A percentile compares a stretch with the other conserved stretches of the same genome.
Conservation (phyloP, 2,888 invertebrate species). For the Eilema caniola region DNA sequence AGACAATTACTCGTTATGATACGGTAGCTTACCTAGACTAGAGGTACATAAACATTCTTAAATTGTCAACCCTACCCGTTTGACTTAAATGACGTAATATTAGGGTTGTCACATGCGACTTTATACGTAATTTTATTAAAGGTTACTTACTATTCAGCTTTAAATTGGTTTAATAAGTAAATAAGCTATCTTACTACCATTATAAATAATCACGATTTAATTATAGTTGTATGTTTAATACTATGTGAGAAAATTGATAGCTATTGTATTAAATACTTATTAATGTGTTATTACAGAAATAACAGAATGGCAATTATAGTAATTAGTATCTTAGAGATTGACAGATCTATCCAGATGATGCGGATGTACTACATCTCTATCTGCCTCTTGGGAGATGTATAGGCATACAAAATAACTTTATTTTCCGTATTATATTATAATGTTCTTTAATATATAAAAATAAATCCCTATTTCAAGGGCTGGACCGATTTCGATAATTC, state of each 20-base stretch:
- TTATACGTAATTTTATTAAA: background rate
- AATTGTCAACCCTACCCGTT: constrained; percentile 37
- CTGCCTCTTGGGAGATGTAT: too few relatives aligned
- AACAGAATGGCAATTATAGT: too few relatives aligned
- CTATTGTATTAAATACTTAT: too few relatives aligned
- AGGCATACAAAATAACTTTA: background rate
- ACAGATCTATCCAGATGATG: too few relatives aligned
- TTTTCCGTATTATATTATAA: background rate
- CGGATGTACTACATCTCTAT: too few relatives aligned
- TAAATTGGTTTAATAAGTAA: background rate
- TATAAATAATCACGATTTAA: background rate
- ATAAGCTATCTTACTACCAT: background rate
- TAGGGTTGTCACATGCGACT: constrained; percentile 8
- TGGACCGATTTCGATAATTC: too few relatives aligned
- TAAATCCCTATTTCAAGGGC: too few relatives aligned
- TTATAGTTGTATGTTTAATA: too few relatives aligned
- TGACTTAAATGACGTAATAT: constrained; percentile 37
- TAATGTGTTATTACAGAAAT: too few relatives aligned
- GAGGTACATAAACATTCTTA: constrained; percentile 29
- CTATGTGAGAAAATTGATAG: too few relatives aligned
- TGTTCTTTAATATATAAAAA: too few relatives aligned
- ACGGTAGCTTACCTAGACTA: constrained; percentile 16
- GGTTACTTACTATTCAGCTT: background rate
- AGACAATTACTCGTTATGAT: constrained; percentile 8
- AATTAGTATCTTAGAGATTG: too few relatives aligned